Evolutionary conservation across 2,888 invertebrate species (phyloP), one percentile per base, ranked within the genome.

Genomic region (Steromphala cineraria): DNA sequence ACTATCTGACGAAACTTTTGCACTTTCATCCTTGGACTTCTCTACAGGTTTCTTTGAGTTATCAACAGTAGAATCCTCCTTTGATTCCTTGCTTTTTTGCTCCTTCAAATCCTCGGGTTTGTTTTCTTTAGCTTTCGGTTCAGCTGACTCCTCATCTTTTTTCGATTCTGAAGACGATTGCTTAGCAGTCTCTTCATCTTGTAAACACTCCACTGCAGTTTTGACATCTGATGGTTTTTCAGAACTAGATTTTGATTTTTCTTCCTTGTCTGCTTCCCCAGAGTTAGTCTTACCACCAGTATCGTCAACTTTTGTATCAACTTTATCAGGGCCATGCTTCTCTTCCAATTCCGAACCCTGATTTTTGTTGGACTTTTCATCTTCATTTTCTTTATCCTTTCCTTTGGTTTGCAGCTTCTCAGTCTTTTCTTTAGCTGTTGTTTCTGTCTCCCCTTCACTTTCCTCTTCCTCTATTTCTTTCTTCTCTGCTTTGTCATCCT

Each of bases 271-370:
- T n/a, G 52, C 67, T 10, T n/a, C 56, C n/a, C 75, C 71, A 31
- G 15, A n/a, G 7, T 77, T 80, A n/a, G 52, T 55, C 28, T 67
- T 75, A 53, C 55, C 55, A 56, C 79, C 85, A 81, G 28, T 79
- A 36, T 81, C 62, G 75, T 75, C 74, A 28, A 81, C 71, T 67
- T 82, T 80, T 13, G 81, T 78, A 84, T 67, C 86, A 53, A 92
- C 90, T 67, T 31, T 86, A 78, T 91, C 92, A 1, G 94, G 95
- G 93, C 97, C 78, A 46, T 74, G 28, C 15, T 71, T 67, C 24
- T 53, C 31, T 31, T 31, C 40, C 46, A 67, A 10, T 31, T 67
- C 40, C 24, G 19, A 15, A n/a, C 46, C 52, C 67, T 62, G 21
- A 46, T 46, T 46, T 13, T 46, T 46, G 4, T 46, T 46, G 13